A percentile compares a stretch with the other conserved stretches of the same genome.
Evolutionary conservation across 2,797 vertebrate genomes (phyloP).

Genomic region (Erpetoichthys calabaricus): DNA sequence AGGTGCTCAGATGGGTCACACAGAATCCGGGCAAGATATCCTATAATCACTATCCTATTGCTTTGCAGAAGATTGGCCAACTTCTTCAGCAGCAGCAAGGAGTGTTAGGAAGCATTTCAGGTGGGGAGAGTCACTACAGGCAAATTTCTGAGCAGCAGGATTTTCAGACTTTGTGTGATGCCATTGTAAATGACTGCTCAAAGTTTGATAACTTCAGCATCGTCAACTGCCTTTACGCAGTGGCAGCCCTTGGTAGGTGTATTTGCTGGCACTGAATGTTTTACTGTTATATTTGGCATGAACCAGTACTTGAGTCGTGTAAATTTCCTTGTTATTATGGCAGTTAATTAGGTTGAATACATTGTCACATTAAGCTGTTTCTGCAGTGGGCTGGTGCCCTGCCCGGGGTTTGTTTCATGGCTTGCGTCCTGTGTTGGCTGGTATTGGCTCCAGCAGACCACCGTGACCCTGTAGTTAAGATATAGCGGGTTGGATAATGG

Average conservation of each 20-base stretch:
- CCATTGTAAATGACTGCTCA: constrained; percentile 54
- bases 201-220: constrained; percentile 78
- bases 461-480: no score
- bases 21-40: constrained; percentile 80
- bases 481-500: no score
- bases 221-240: constrained; percentile 67
- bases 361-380: no score
- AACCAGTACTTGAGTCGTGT: no score
- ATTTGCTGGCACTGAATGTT: no score
- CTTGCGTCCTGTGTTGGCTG: no score
- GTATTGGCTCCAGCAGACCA: no score
- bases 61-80: constrained; percentile 70
- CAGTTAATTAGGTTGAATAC: no score
- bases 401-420: no score
- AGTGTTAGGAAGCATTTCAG: constrained; percentile 8
- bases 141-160: constrained; percentile 50
- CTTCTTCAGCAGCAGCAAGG: constrained; percentile 49
- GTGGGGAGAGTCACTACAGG: constrained; percentile 18
- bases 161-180: constrained; percentile 50
- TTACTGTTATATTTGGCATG: no score
- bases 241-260: constrained; percentile 57
- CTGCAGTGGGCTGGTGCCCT: no score
- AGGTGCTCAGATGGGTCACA: constrained; percentile 79
- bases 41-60: constrained; percentile 73
- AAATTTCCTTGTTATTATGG: no score